Evolutionary conservation across 1,140 invertebrate genomes (phyloP).

Genomic region (Panonychus citri): DNA sequence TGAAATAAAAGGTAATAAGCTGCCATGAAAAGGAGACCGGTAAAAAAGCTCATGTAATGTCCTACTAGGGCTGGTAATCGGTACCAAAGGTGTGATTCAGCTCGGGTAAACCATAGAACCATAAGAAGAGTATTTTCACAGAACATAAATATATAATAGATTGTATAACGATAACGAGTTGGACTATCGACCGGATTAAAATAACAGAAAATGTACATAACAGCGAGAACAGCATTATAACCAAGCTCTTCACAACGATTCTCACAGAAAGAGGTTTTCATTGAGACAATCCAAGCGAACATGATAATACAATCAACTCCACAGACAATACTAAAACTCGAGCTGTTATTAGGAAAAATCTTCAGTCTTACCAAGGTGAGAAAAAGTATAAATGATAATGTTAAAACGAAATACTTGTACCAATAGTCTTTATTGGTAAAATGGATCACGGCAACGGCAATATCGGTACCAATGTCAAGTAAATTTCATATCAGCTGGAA

Average conservation of each 20-base stretch:
- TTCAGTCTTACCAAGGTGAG: constrained; percentile 32
- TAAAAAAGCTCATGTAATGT: constrained; percentile 13
- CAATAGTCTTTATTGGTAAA: constrained; percentile 14
- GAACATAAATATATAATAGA: constrained; percentile 14
- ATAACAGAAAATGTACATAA: constrained; percentile 18
- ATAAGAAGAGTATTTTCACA: constrained; percentile 15
- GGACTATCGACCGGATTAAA: constrained; percentile 17
- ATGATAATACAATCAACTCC: constrained; percentile 45
- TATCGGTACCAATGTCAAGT: constrained; percentile 16
- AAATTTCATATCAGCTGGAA: constrained; percentile 12
- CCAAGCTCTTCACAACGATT: constrained; percentile 11
- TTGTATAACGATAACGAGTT: constrained; percentile 13
- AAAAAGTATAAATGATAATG: constrained; percentile 17
- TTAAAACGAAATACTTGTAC: constrained; percentile 18
- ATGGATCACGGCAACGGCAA: constrained; percentile 14
- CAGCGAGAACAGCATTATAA: constrained; percentile 8
- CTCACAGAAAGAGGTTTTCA: constrained; percentile 16
- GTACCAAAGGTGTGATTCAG: constrained; percentile 3
- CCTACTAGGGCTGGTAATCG: constrained; percentile 10
- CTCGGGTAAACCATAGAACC: constrained; percentile 12
- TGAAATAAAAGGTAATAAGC: constrained; percentile 15
- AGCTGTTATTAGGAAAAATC: constrained; percentile 47
- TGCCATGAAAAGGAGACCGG: constrained; percentile 15
- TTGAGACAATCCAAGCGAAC: constrained; percentile 34
- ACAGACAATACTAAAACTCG: constrained; percentile 31